Evolutionary conservation across 2,888 invertebrate genomes (phyloP), one percentile per base, ranked within the genome.

Genomic region (Andrena camellia): DNA sequence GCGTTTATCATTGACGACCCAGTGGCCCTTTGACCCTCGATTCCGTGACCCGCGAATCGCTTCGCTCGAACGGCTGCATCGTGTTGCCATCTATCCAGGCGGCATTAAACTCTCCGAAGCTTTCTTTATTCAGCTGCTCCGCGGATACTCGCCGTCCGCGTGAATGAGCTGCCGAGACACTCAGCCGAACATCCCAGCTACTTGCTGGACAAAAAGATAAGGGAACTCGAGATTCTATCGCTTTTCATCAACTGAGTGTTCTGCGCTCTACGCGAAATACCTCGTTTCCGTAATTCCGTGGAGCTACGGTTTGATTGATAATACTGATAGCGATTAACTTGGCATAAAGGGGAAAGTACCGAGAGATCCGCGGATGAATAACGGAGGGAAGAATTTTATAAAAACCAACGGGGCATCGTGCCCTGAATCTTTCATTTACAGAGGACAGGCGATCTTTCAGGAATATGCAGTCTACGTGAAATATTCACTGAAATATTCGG

Each of bases 11-110:
- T 5, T n/a, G 67, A 50, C 78, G 79, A 74, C 79, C 82, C 42
- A 78, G 67, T 83, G 68, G 73, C 85, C 78, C 73, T 83, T 74
- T 86, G 74, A 86, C 79, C 83, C 52, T 31, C 6, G 63, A 13
- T 71, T 63, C 78, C 63, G n/a, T 6, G 7, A 62, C 23, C 35
- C 57, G 69, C 59, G 72, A 75, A 78, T 71, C 63, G 68, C 68
- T 60, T 23, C 29, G 23, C 50, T 60, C 52, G 35, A 33, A 35
- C 26, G 26, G 31, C 70, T 76, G 87, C 80, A 87, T 81, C 85
- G 88, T 87, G 88, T 87, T 89, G 90, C 90, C 90, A 90, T 90
- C 90, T 90, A 87, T 81, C 64, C 76, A 79, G 78, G 67, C 60
- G 48, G 69, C 42, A 76, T 57, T 73, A 80, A 87, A 89, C 85